phyloP scores from a whole-genome alignment of 2,113 vertebrate genomes.

The Collichthys lucidus region DNA sequence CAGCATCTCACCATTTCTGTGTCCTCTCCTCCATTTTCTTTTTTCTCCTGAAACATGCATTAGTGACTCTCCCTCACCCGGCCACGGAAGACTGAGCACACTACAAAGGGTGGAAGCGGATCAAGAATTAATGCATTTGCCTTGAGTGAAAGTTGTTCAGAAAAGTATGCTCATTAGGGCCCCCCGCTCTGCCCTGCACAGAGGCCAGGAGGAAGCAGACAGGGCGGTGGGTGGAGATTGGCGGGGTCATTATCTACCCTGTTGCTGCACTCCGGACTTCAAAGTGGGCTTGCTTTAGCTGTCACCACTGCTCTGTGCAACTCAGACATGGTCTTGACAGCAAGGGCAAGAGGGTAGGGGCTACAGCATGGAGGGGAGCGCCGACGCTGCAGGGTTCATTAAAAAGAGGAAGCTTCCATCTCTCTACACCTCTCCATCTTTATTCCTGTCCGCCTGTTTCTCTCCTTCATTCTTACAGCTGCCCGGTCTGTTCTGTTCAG shows the following conservation, averaged over 20 bases:
- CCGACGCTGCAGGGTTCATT: slow-evolving; percentile 53
- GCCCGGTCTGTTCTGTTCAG: slow-evolving; percentile 27
- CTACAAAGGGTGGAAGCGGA: slow-evolving; percentile 45
- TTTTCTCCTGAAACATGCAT: slow-evolving; percentile 50
- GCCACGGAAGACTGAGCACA: slow-evolving; percentile 34
- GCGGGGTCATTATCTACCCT: slow-evolving; percentile 68
- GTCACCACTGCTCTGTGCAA: slow-evolving; percentile 42
- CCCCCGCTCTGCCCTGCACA: slow-evolving; percentile 24
- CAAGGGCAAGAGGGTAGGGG: slow-evolving; percentile 44
- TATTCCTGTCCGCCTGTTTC: neutral
- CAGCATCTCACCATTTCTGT: slow-evolving; percentile 3
- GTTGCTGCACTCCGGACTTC: slow-evolving; percentile 63
- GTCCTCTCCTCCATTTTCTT: slow-evolving; percentile 12
- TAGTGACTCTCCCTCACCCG: slow-evolving; percentile 45
- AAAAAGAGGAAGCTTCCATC: slow-evolving; percentile 46
- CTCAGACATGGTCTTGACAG: slow-evolving; percentile 69
- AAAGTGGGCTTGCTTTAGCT: slow-evolving; percentile 65
- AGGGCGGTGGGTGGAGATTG: slow-evolving; percentile 55
- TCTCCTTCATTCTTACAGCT: neutral
- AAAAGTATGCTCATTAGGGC: slow-evolving; percentile 73
- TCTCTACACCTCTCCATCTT: slow-evolving; percentile 29
- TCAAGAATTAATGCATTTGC: slow-evolving; percentile 66
- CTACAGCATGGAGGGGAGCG: slow-evolving; percentile 24
- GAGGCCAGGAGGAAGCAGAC: slow-evolving; percentile 47
- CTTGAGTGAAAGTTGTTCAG: slow-evolving; percentile 64